These are phyloP conservation scores for Spialia ferax DNA, from an alignment of 2,888 invertebrate species.

Conservation along the genomic window DNA sequence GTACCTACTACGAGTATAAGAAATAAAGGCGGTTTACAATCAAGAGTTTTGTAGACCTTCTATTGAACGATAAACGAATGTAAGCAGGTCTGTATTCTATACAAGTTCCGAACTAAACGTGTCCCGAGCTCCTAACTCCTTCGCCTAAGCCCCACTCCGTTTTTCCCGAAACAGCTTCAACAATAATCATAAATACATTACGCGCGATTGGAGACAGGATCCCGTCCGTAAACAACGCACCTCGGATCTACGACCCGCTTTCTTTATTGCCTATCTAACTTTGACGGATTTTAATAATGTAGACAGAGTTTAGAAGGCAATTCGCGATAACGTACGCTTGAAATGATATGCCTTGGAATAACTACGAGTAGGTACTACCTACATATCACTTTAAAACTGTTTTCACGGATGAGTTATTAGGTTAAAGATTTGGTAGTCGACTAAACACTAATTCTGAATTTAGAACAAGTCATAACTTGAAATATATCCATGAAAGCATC, in stretches of 20 bases:
- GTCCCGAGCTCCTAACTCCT: conserved; percentile 14
- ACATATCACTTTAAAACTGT: background rate
- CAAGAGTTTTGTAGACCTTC: too few relatives aligned
- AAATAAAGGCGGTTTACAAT: too few relatives aligned
- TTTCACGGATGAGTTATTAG: background rate
- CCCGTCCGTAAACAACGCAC: conserved; percentile 79
- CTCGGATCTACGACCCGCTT: conserved; percentile 52
- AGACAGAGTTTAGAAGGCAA: conserved; percentile 30
- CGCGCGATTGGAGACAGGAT: conserved; percentile 80
- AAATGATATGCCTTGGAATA: conserved; percentile 1
- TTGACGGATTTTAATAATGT: conserved; percentile 76
- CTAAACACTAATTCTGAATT: too few relatives aligned
- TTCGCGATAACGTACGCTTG: conserved; percentile 25
- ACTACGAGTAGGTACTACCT: too few relatives aligned
- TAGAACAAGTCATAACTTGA: background rate
- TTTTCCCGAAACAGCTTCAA: conserved; percentile 54
- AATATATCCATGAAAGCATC: background rate
- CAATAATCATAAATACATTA: conserved; percentile 87
- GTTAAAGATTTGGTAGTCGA: background rate
- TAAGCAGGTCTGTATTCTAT: too few relatives aligned
- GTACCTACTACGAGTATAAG: too few relatives aligned
- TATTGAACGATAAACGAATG: too few relatives aligned
- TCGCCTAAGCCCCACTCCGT: conserved; percentile 16
- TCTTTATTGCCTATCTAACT: conserved; percentile 84
- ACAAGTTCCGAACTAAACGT: conserved; percentile 18